A percentile compares a stretch with the other conserved stretches of the same genome.
Conservation (phyloP, 1,140 invertebrate genomes). For the Pachyrhynchus sulphureomaculatus region DNA sequence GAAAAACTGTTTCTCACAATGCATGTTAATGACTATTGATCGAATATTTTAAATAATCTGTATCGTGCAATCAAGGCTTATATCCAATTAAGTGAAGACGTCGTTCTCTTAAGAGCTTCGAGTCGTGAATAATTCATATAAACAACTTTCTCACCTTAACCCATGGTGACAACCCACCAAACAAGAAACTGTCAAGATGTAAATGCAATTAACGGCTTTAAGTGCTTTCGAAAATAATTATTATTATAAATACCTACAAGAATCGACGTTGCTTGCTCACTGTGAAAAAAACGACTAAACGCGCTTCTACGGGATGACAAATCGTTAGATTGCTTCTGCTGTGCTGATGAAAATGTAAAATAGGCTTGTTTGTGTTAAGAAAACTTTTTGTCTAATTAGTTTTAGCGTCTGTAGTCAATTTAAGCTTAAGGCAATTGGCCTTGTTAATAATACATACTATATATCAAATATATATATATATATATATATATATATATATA, state of each 20-base stretch:
- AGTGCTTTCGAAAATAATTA: slow-evolving; percentile 48
- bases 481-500: too few relatives aligned
- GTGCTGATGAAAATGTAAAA: too few relatives aligned
- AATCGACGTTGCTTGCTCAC: too few relatives aligned
- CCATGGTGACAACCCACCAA: slow-evolving; percentile 46
- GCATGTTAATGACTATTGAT: slow-evolving; percentile 30
- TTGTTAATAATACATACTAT: too few relatives aligned
- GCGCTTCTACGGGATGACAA: too few relatives aligned
- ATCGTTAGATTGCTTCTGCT: too few relatives aligned
- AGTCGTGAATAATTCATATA: slow-evolving; percentile 48
- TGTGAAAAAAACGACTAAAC: too few relatives aligned
- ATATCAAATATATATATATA: too few relatives aligned
- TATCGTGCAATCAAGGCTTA: slow-evolving; percentile 28
- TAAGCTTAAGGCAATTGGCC: too few relatives aligned
- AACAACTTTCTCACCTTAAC: slow-evolving; percentile 49
- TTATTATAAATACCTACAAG: slow-evolving; percentile 23
- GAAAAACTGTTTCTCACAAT: slow-evolving; percentile 27
- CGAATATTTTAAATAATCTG: slow-evolving; percentile 29
- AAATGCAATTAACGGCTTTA: slow-evolving; percentile 49
- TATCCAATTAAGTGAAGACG: slow-evolving; percentile 31
- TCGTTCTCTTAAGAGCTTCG: slow-evolving; percentile 19
- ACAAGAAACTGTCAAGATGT: slow-evolving; percentile 49
- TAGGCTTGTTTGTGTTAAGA: too few relatives aligned
- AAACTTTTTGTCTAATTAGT: too few relatives aligned
- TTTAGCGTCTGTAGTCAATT: too few relatives aligned